Evolutionary conservation across 2,888 invertebrate genomes (phyloP).

Genomic region (Standfussiana lucernea): DNA sequence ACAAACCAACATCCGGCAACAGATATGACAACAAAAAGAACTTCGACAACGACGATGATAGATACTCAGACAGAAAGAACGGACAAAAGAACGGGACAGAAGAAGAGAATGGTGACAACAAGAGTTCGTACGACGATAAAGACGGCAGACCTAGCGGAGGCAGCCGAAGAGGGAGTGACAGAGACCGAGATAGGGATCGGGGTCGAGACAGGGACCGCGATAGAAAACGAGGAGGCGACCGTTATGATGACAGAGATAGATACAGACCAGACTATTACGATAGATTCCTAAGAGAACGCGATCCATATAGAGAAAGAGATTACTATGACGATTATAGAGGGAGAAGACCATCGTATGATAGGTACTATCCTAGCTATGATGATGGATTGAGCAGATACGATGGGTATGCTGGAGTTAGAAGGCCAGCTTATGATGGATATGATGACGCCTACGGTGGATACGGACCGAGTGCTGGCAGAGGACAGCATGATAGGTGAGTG

Average conservation of each 20-base stretch:
- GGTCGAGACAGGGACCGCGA: constrained; percentile 77
- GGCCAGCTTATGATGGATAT: constrained; percentile 79
- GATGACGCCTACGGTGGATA: constrained; percentile 84
- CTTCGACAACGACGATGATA: constrained; percentile 76
- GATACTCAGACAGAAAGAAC: constrained; percentile 75
- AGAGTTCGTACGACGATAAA: constrained; percentile 78
- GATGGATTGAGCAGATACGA: constrained; percentile 71
- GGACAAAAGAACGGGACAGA: constrained; percentile 81
- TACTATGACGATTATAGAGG: constrained; percentile 83
- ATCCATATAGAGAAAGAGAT: constrained; percentile 83
- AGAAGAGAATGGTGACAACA: constrained; percentile 80
- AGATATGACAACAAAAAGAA: constrained; percentile 80
- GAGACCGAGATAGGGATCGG: constrained; percentile 77
- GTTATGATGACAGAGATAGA: constrained; percentile 84
- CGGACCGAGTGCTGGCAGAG: constrained; percentile 80
- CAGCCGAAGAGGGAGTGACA: constrained; percentile 75
- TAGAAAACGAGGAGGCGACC: constrained; percentile 64
- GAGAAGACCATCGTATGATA: constrained; percentile 80
- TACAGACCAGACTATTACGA: constrained; percentile 87
- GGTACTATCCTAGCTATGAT: constrained; percentile 79
- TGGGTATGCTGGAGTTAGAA: constrained; percentile 69
- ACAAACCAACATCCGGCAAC: constrained; percentile 82
- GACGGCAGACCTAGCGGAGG: constrained; percentile 74
- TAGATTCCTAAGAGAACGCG: constrained; percentile 84
- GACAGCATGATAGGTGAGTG: constrained; percentile 88